phyloP scores from a whole-genome alignment of 2,888 invertebrate species.

The Corbicula japonica region DNA sequence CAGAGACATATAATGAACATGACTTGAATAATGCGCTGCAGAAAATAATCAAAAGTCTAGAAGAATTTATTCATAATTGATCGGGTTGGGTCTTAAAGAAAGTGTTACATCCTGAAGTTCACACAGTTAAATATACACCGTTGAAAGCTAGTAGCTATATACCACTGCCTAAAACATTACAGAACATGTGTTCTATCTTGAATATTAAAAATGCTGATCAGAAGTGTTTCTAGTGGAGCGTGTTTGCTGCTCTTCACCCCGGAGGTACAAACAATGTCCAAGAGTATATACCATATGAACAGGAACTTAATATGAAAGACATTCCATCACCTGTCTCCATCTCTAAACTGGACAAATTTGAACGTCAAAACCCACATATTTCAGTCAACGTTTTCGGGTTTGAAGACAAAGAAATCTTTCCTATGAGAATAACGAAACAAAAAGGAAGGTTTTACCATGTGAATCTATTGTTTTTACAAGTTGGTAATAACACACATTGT shows the following conservation, averaged over 20 bases:
- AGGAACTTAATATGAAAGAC: slow-evolving; percentile 43
- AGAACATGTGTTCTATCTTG: slow-evolving; percentile 42
- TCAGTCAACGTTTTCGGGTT: slow-evolving; percentile 54
- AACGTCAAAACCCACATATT: slow-evolving; percentile 37
- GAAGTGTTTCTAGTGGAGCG: slow-evolving; percentile 48
- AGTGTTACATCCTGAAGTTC: too few relatives aligned
- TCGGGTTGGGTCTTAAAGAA: too few relatives aligned
- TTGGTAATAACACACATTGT: slow-evolving; percentile 12
- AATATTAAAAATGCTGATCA: slow-evolving; percentile 57
- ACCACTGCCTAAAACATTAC: slow-evolving; percentile 34
- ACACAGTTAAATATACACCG: too few relatives aligned
- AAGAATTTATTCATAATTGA: slow-evolving; percentile 18
- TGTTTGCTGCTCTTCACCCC: slow-evolving; percentile 36
- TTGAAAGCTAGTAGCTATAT: too few relatives aligned
- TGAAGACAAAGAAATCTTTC: slow-evolving; percentile 36
- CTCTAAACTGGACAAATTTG: slow-evolving; percentile 45
- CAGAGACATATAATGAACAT: slow-evolving; percentile 6
- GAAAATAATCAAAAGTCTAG: slow-evolving; percentile 15
- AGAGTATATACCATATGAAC: slow-evolving; percentile 38
- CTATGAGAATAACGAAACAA: slow-evolving; percentile 31
- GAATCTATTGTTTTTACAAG: slow-evolving; percentile 14
- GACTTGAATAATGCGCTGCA: too few relatives aligned
- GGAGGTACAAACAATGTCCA: slow-evolving; percentile 20
- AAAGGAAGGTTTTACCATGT: slow-evolving; percentile 27
- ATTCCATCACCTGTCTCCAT: slow-evolving; percentile 38